Base-by-base conservation (phyloP, 2,113 vertebrate species). In the Symphodus melops region DNA sequence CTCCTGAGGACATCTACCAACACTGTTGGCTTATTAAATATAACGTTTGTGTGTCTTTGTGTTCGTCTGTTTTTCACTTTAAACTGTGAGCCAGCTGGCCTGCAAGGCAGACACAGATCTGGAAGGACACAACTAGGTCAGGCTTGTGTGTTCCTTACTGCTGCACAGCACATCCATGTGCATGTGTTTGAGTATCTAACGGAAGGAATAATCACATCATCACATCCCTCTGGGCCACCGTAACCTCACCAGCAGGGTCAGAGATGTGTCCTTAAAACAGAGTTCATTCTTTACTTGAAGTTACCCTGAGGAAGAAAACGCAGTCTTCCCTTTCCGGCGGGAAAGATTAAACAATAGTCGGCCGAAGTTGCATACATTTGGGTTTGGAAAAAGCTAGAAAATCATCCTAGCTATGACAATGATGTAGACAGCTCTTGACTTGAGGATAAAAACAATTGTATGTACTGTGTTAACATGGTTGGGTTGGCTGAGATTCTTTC, bases 91-190 rank as follows among this genome's bases (percentile, higher is more conserved):
- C 68, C 83, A 88, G 90, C 86, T 88, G 82, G 84, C 74, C 53
- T 75, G 55, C 62, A 65, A 75, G 70, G 76, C 66, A 84, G 75
- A 92, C 69, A 80, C 77, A 83, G 84, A 93, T 89, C 70, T 72
- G 76, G 88, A 60, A 68, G 68, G 89, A 92, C 88, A 90, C 78
- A 93, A 87, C 83, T 89, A 82, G 90, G 85, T 85, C 85, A 89
- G 61, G 55, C 64, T 56, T 62, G 60, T 68, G 77, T 75, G 74
- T 77, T 82, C 63, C 39, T 64, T 68, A 14, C 68, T 72, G 74
- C 79, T 79, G 68, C 55, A 72, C 71, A 77, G 55, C 69, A 51
- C 54, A 77, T 75, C 42, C 58, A 21, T 72, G 68, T 68, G 63
- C 80, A 80, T 66, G 53, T 68, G 54, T 86, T 85, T 86, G 70